Base-by-base conservation (phyloP, 2,113 vertebrate species). In the Catharus fuscescens region DNA sequence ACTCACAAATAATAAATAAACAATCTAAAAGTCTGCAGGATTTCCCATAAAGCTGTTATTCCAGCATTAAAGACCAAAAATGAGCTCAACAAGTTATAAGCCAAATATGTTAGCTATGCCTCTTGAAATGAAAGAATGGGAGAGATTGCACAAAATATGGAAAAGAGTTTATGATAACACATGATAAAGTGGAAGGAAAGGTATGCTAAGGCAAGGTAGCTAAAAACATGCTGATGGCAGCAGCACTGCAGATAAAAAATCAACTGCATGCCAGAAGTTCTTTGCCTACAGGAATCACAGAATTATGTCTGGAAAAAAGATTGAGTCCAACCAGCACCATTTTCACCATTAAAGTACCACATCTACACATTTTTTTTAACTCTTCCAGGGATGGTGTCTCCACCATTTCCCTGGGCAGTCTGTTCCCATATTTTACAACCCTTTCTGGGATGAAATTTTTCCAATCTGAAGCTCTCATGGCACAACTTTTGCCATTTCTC, bases 381-480 rank as follows among this genome's bases (percentile, higher is more conserved):
- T 29, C 45, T 45, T 60, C 38, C 9, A 40, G 19, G 19, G 13
- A 29, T 12, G 12, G 28, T 18, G 23, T 14, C 53, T n/a, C 18
- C 38, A 44, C 2, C 12, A 28, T 59, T 52, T 59, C 52, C 32
- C 21, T 36, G 7, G 36, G 10, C 23, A 66, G 28, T 52, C 21
- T 44, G 9, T 24, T 36, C 26, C 28, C 0, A 0, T 5, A n/a
- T 38, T 59, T 38, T 20, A 38, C 8, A 45, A 17, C 11, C 3
- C 26, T 10, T 45, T 66, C 14, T 17, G 36, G 14, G 15, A 66
- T 44, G 36, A 59, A 36, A 20, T 32, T 50, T 36, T 42, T 65
- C 44, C 13, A 28, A 7, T 8, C 12, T 59, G 42, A 26, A 24
- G 18, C 8, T 17, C 28, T 64, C 26, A 23, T 15, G 65, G 11